Evolutionary conservation across 2,797 vertebrate genomes (phyloP).

Genomic region (Molossus alvarezi): DNA sequence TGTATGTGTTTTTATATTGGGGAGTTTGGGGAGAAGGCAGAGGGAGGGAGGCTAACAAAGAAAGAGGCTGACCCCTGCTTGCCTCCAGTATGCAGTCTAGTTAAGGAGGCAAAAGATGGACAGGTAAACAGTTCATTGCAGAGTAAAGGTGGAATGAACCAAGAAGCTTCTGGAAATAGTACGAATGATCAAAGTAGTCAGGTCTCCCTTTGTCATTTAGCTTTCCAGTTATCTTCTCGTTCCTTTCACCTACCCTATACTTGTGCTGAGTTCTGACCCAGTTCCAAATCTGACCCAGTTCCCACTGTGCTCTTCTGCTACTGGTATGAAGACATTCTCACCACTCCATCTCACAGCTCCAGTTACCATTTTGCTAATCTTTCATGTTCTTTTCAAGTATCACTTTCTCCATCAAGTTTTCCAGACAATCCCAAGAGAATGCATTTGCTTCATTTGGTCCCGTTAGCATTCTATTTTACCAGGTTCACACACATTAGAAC

Average conservation of each 20-base stretch:
- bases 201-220: background rate
- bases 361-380: background rate
- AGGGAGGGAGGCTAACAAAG: background rate
- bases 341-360: background rate
- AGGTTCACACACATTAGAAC: background rate
- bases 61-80: background rate
- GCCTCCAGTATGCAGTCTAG: background rate
- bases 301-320: background rate
- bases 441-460: constrained; percentile 20
- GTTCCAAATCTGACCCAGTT: background rate
- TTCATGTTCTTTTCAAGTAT: background rate
- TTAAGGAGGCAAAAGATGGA: constrained; percentile 23
- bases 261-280: background rate
- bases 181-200: background rate
- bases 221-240: background rate
- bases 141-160: background rate
- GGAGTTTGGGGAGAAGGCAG: background rate
- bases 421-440: background rate
- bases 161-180: constrained; percentile 50
- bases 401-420: constrained; percentile 1
- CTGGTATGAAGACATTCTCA: background rate
- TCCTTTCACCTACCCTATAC: background rate
- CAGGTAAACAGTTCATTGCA: background rate
- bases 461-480: background rate
- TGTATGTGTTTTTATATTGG: background rate